Conservation (phyloP, 2,888 invertebrate species). For the Deilephila elpenor region DNA sequence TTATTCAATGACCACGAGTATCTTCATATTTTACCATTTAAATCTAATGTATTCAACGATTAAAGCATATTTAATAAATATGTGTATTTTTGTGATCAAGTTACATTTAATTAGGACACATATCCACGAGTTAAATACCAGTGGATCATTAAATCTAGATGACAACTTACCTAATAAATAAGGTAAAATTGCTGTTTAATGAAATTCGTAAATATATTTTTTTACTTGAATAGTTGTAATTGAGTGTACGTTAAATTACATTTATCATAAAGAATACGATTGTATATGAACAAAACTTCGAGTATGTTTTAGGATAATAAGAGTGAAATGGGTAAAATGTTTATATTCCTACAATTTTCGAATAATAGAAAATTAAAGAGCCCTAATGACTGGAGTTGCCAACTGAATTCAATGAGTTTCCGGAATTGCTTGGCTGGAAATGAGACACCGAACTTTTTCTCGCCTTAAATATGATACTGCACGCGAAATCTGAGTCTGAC, state of each 20-base stretch:
- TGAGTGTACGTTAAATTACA: not conserved
- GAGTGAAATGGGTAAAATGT: not conserved
- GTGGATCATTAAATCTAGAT: not conserved
- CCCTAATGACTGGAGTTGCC: slow-evolving; percentile 4
- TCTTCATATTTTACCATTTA: not conserved
- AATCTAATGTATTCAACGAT: not conserved
- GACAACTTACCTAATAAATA: not conserved
- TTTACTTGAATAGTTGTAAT: not conserved
- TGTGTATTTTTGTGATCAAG: not conserved
- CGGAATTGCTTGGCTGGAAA: not conserved
- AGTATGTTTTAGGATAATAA: not conserved
- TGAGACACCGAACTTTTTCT: not conserved
- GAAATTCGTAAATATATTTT: slow-evolving; percentile 8
- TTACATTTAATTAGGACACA: not conserved
- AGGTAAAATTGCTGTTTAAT: not conserved
- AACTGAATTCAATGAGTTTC: not conserved
- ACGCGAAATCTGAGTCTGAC: not conserved
- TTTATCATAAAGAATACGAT: not conserved
- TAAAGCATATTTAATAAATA: not conserved
- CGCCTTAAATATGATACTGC: not conserved
- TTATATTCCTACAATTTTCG: not conserved
- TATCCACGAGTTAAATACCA: not conserved
- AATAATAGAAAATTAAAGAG: not conserved
- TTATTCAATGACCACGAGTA: too few species aligned
- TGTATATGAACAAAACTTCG: not conserved